Evolutionary conservation across 2,113 vertebrate genomes (phyloP), one percentile per base, ranked within the genome.

Genomic region (Pipa parva): DNA sequence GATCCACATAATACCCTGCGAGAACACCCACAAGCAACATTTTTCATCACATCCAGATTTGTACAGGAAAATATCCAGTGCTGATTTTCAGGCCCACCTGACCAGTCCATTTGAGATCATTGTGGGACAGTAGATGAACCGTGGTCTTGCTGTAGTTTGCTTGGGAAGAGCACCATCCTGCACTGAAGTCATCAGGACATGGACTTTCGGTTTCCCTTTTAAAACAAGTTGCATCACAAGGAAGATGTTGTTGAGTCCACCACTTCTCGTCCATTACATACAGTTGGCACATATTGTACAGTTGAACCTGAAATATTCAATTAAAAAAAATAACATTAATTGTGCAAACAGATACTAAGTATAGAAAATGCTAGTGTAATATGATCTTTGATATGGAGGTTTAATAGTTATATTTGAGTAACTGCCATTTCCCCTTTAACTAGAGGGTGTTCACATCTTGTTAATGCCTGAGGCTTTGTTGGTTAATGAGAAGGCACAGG

Each of bases 171-270:
- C 56, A 11, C 7, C 22, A 17, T 63, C 13, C 60, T 63, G 31
- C n/a, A 22, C 29, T 3, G 28, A 50, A 48, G 39, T 39, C 31
- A 59, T 27, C 29, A 36, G 25, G 21, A 17, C 54, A 21, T 49
- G 36, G 13, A 52, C 39, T 25, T 22, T 10, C 28, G 33, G 33
- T 10, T 9, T 28, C 1, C 63, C 27, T 8, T 51, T 65, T 24
- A 13, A 9, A 9, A 33, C 33, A 1, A 1, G 2, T 1, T 26
- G 49, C 76, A 81, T 97, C 88, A 99, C 80, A 99, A 86, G 42
- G 97, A 98, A 0, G 96, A 99, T 0, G 95, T 99, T 0, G 94
- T 98, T 2, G 97, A 98, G 79, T 99, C 97, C 73, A 97, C 90
- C 77, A 97, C 94, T 79, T 98, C 97, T 0, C 93, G 93, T 37